phyloP scores from a whole-genome alignment of 2,113 vertebrate genomes.

The Conger conger region DNA sequence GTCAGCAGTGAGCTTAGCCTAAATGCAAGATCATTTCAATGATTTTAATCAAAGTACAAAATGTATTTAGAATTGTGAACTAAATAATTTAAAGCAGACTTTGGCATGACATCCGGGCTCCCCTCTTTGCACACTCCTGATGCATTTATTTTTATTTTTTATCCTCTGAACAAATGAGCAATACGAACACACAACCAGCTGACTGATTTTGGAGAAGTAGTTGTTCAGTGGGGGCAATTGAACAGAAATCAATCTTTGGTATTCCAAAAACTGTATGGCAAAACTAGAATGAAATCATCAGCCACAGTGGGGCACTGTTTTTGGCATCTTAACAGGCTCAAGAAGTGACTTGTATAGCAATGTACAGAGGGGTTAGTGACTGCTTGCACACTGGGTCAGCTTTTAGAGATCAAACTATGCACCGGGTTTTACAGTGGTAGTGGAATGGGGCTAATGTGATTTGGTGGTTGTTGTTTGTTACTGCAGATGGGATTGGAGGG shows the following conservation, averaged over 20 bases:
- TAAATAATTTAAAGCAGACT: too few species aligned
- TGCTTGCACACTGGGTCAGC: not conserved
- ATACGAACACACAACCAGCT: not conserved
- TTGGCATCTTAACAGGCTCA: not conserved
- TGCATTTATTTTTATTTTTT: not conserved
- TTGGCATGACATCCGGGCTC: too few species aligned
- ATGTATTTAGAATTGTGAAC: too few species aligned
- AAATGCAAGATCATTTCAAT: too few species aligned
- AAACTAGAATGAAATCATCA: not conserved
- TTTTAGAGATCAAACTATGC: not conserved
- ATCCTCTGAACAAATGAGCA: not conserved
- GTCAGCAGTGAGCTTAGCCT: too few species aligned
- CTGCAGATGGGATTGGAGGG: slow-evolving; percentile 88
- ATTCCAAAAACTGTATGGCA: not conserved
- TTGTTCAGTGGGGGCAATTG: not conserved
- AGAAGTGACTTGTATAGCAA: too few species aligned
- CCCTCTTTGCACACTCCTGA: too few species aligned
- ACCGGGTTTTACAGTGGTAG: not conserved
- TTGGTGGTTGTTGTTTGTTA: slow-evolving; percentile 8
- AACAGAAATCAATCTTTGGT: not conserved
- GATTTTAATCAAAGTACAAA: too few species aligned
- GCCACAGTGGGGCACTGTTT: not conserved
- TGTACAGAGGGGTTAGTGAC: not conserved
- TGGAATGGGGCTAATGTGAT: not conserved
- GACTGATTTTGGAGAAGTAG: not conserved